Evolutionary conservation across 2,888 invertebrate genomes (phyloP), one percentile per base, ranked within the genome.

Genomic region (Andrena trimmerana): DNA sequence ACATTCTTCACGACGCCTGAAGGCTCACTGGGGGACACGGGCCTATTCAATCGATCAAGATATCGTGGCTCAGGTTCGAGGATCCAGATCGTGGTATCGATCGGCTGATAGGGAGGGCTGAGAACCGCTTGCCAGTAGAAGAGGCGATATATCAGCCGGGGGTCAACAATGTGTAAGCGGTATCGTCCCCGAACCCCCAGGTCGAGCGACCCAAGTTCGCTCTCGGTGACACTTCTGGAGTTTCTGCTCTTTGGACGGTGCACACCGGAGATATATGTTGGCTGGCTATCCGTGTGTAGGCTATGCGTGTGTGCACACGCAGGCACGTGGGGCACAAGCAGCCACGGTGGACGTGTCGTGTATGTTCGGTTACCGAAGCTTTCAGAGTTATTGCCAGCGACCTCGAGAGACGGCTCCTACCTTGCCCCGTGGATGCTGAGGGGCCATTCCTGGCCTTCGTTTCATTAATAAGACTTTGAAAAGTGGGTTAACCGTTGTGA

Each of bases 81-180:
- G 33, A 69, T 71, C 5, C 20, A 67, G 80, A 82, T 82, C 69
- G 42, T 42, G 62, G 63, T 75, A 84, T 83, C 86, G 86, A 88
- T 86, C 60, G 80, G 36, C 81, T 69, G 87, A 86, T 85, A 81
- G 50, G 50, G 16, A 29, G 80, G 73, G 65, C 90, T 91, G 91
- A 92, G 92, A 92, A 92, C 89, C 91, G 78, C 90, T 92, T 88
- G 89, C 86, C 82, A 83, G 86, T 82, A 78, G 84, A 86, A 88
- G 89, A 87, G 88, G 89, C 90, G 88, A 91, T 92, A 92, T 92
- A 93, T 93, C 92, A 92, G 89, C 84, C 88, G 81, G 89, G 90
- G 92, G 92, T 93, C 92, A 93, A 93, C 93, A 92, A 92, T 92
- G 91, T 92, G 91, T 93, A 92, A 92, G 91, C 89, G 88, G 87